Percentiles rank a stretch among this genome's conserved stretches.
Evolutionary conservation across 2,888 invertebrate species (phyloP).

Genomic region (Caenorhabditis sp.): DNA sequence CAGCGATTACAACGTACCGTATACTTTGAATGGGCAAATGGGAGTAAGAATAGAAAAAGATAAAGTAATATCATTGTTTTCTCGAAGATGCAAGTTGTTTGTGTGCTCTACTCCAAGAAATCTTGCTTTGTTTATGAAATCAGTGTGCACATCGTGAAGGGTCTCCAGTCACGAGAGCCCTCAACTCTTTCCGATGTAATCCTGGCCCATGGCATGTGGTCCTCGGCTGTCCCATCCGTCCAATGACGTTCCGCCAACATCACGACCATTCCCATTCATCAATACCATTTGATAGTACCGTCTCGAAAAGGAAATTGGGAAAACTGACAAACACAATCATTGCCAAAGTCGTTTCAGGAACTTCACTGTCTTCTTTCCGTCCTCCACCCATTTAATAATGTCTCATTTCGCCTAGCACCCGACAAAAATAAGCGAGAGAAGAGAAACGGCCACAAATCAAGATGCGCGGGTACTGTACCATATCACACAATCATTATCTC

Average conservation of each 20-base stretch:
- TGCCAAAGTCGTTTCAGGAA: slow-evolving; percentile 49
- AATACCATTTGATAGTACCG: slow-evolving; percentile 38
- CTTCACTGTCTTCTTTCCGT: slow-evolving; percentile 25
- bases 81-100: too few species aligned
- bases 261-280: slow-evolving; percentile 4
- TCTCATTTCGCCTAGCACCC: slow-evolving; percentile 18
- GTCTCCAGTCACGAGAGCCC: not conserved
- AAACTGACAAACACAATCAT: slow-evolving; percentile 48
- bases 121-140: not conserved
- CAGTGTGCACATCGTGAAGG: not conserved
- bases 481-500: slow-evolving; percentile 42
- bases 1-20: slow-evolving; percentile 43
- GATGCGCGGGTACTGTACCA: slow-evolving; percentile 28
- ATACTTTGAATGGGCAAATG: slow-evolving; percentile 32
- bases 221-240: not conserved
- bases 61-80: slow-evolving; percentile 8
- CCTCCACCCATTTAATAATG: slow-evolving; percentile 14
- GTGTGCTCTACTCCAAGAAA: not conserved
- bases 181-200: slow-evolving; percentile 10
- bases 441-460: slow-evolving; percentile 53
- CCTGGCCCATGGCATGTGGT: too few species aligned
- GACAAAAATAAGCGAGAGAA: slow-evolving; percentile 31
- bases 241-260: slow-evolving; percentile 1
- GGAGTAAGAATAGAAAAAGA: slow-evolving; percentile 9
- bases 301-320: slow-evolving; percentile 12